Base-by-base conservation (phyloP, 2,888 invertebrate species). In the Thyatira batis region DNA sequence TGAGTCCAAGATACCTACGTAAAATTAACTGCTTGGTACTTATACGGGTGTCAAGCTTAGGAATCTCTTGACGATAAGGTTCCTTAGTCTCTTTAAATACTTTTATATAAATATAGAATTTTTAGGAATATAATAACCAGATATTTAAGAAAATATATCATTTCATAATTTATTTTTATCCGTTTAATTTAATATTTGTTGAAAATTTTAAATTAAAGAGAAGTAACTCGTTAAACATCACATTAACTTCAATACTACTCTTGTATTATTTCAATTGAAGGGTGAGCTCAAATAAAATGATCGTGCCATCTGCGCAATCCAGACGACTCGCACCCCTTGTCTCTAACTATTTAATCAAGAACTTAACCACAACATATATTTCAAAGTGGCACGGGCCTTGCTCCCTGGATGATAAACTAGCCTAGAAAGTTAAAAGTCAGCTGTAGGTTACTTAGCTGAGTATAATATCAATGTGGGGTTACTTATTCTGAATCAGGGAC, bases 11-110 rank as follows among this genome's bases (percentile, higher is more conserved):
- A n/a, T n/a, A n/a, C n/a, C n/a, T 66, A 71, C 78, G 74, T 73
- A 71, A 79, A 80, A 78, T 80, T 75, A 76, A 75, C 74, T 79
- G 73, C 68, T 71, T 61, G 64, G 64, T 63, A n/a, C n/a, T n/a
- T n/a, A 60, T 61, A 54, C 55, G 54, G 59, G 56, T 63, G 57
- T 63, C 67, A 61, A 64, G 59, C 57, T 65, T 61, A 59, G 45
- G 23, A n/a, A 11, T n/a, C 6, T 21, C 45, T 1, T 11, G 30
- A 11, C 11, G 21, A 11, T n/a, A 21, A 20, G 4, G 13, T 4
- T 13, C n/a, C 11, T 30, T 30, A 30, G 2, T n/a, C 0, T 11
- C 11, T 11, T 11, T 1, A 30, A 30, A 30, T 11, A 30, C 28
- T 1, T 5, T 11, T 2, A n/a, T n/a, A n/a, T n/a, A n/a, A n/a